Conservation (phyloP, 1,140 invertebrate species). For the Lethrus apterus region DNA sequence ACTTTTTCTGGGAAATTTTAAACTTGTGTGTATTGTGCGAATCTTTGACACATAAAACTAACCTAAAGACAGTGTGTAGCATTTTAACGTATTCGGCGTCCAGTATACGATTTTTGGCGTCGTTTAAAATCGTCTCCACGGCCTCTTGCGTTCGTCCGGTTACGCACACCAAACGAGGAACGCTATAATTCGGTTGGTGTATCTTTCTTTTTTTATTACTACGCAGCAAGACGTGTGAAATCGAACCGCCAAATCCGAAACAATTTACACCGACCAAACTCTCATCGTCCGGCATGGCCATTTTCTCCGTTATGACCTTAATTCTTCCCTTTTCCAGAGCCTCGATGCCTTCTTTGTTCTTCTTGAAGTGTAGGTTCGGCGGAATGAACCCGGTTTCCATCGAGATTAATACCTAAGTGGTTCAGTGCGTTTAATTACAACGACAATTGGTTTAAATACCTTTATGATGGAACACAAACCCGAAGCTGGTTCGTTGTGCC, state of each 20-base stretch:
- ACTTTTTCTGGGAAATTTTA: no score
- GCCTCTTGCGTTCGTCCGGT: constrained; percentile 61
- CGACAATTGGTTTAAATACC: constrained; percentile 51
- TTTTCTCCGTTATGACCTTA: constrained; percentile 60
- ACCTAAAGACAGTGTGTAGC: constrained; percentile 41
- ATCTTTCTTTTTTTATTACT: constrained; percentile 47
- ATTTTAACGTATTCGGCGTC: constrained; percentile 51
- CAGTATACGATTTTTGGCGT: constrained; percentile 50
- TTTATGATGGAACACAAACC: constrained; percentile 80
- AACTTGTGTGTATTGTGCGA: no score
- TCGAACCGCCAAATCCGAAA: constrained; percentile 58
- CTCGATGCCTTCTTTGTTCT: constrained; percentile 65
- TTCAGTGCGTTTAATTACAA: no score
- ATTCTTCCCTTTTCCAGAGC: constrained; percentile 63
- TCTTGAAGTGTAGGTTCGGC: constrained; percentile 71
- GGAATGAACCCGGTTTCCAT: constrained; percentile 68
- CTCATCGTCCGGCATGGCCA: constrained; percentile 51
- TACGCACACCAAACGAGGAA: constrained; percentile 55
- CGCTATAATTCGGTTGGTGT: constrained; percentile 44
- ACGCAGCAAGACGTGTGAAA: constrained; percentile 61
- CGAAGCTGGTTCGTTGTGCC: constrained; percentile 85
- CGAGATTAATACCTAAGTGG: constrained; percentile 44
- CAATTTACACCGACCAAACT: constrained; percentile 50
- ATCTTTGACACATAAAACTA: no score
- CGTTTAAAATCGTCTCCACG: constrained; percentile 58